Evolutionary conservation across 2,888 invertebrate species (phyloP).

Genomic region (Cyclophora punctaria): DNA sequence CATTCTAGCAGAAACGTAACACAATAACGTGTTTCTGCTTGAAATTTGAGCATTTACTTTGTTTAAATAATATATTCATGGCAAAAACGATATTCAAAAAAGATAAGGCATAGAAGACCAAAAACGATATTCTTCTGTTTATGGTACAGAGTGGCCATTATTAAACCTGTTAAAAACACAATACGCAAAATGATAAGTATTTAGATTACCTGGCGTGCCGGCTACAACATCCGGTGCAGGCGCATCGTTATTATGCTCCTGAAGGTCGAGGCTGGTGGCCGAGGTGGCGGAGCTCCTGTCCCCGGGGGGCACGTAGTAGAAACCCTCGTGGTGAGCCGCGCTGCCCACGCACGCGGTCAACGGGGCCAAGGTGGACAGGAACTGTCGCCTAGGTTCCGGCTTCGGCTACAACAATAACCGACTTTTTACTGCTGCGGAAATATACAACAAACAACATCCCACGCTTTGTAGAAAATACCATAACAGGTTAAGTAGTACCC

Average conservation of each 20-base stretch:
- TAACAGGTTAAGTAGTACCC: too few relatives aligned
- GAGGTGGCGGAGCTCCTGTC: constrained; percentile 77
- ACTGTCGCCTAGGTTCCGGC: constrained; percentile 82
- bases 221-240: constrained; percentile 87
- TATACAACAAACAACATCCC: too few relatives aligned
- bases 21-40: too few relatives aligned
- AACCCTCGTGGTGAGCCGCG: constrained; percentile 63
- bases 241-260: constrained; percentile 59
- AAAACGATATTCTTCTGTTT: not conserved
- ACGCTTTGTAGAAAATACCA: too few relatives aligned
- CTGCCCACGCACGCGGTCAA: constrained; percentile 84
- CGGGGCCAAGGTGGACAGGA: constrained; percentile 85
- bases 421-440: too few relatives aligned
- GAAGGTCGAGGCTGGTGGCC: constrained; percentile 77
- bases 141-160: too few relatives aligned
- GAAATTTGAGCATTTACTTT: too few relatives aligned
- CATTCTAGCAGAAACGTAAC: too few relatives aligned
- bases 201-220: constrained; percentile 77
- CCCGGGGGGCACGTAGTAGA: constrained; percentile 72
- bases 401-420: constrained; percentile 44
- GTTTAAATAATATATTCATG: too few relatives aligned
- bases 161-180: too few relatives aligned
- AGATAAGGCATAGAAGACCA: too few relatives aligned
- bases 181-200: not conserved
- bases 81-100: too few relatives aligned